Percentiles rank a stretch among this genome's conserved stretches.
Evolutionary conservation across 2,113 vertebrate species (phyloP).

Genomic region (Eretmodus cyanostictus): DNA sequence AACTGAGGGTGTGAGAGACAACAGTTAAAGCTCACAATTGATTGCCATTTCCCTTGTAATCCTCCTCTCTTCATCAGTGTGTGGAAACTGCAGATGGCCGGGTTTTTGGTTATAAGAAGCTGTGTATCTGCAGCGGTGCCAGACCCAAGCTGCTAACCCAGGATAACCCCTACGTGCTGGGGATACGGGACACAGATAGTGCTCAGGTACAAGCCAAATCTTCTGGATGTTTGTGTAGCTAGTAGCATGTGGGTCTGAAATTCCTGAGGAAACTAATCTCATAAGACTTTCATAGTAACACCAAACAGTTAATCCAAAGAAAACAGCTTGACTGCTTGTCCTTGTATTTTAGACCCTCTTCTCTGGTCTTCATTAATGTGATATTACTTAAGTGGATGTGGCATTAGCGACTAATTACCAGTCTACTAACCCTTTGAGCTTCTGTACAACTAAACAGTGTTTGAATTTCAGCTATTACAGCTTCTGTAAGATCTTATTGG

Average conservation of each 20-base stretch:
- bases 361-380: accelerated
- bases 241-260: neutral
- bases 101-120: constrained; percentile 76
- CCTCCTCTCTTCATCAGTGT: constrained; percentile 57
- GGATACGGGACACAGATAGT: constrained; percentile 96
- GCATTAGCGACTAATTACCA: neutral
- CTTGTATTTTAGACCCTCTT: neutral
- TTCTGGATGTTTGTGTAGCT: neutral
- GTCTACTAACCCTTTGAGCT: neutral
- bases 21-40: neutral
- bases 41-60: accelerated
- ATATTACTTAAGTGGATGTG: neutral
- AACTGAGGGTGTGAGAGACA: neutral
- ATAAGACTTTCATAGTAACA: neutral
- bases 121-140: constrained; percentile 89
- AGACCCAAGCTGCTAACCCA: constrained; percentile 82
- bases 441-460: neutral
- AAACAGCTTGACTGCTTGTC: neutral
- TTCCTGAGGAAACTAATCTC: neutral
- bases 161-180: constrained; percentile 81
- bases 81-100: constrained; percentile 79
- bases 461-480: neutral
- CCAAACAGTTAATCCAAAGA: neutral
- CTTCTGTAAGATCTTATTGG: neutral
- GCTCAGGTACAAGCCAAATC: constrained; percentile 73